These are phyloP conservation scores for Vandiemenella viatica DNA, from an alignment of 2,888 invertebrate species.

Conservation along the genomic window DNA sequence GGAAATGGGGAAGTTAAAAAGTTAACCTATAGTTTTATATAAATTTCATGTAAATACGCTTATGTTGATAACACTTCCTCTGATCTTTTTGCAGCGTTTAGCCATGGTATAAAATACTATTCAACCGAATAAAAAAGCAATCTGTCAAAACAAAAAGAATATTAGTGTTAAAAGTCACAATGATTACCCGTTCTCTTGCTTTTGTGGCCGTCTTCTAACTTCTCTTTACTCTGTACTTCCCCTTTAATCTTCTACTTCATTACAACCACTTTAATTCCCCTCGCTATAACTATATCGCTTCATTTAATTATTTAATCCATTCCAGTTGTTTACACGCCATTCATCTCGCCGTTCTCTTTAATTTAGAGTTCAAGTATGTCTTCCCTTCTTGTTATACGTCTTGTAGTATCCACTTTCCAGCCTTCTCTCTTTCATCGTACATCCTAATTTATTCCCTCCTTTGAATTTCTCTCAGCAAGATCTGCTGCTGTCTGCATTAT, in stretches of 20 bases:
- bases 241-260: neutral
- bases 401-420: neutral
- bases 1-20: no score
- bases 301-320: neutral
- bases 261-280: neutral
- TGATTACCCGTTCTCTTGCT: no score
- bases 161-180: no score
- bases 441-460: neutral
- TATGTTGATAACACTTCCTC: no score
- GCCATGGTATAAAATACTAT: no score
- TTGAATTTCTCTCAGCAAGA: neutral
- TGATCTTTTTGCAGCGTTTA: no score
- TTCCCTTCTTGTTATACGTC: neutral
- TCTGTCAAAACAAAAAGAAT: no score
- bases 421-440: neutral
- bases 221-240: no score
- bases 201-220: no score
- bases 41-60: no score
- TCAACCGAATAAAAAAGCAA: no score
- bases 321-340: neutral
- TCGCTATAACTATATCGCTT: neutral
- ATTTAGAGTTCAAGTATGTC: neutral
- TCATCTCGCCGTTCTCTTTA: neutral
- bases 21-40: no score
- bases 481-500: neutral